Percentiles rank a stretch among this genome's conserved stretches.
Conservation (phyloP, 2,113 vertebrate genomes). For the Leucoraja erinaceus region DNA sequence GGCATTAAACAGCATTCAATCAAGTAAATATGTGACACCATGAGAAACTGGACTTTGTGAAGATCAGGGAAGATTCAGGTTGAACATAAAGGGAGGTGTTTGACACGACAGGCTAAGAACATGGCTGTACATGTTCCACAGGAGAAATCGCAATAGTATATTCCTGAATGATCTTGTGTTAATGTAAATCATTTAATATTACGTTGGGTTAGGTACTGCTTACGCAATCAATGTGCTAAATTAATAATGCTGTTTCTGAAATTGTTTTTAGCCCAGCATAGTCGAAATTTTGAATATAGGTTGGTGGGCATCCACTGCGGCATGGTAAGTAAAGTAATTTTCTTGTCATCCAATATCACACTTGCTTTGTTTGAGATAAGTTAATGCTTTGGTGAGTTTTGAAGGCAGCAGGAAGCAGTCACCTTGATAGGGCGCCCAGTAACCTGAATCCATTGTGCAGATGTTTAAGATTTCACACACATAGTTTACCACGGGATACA, state of each 20-base stretch:
- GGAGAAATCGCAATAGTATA: neutral
- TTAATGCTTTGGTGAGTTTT: neutral
- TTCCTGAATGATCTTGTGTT: neutral
- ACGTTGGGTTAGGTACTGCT: neutral
- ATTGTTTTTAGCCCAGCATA: constrained; percentile 74
- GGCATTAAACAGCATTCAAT: neutral
- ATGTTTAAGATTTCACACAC: neutral
- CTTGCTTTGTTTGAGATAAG: too few species aligned
- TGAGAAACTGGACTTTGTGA: neutral
- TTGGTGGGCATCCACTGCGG: constrained; percentile 92
- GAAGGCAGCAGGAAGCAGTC: neutral
- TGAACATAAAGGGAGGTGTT: neutral
- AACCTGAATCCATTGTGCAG: neutral
- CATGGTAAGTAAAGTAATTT: constrained; percentile 78
- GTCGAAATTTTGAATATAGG: constrained; percentile 84
- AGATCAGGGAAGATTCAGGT: neutral
- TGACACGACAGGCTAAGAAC: neutral
- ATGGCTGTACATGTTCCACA: neutral
- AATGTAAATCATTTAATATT: neutral
- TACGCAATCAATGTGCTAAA: neutral
- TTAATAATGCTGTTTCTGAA: neutral
- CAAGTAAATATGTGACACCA: neutral
- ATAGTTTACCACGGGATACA: neutral
- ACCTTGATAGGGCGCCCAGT: neutral
- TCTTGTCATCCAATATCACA: neutral